Evolutionary conservation across 2,797 vertebrate species (phyloP).

Genomic region (Gymnodraco acuticeps): DNA sequence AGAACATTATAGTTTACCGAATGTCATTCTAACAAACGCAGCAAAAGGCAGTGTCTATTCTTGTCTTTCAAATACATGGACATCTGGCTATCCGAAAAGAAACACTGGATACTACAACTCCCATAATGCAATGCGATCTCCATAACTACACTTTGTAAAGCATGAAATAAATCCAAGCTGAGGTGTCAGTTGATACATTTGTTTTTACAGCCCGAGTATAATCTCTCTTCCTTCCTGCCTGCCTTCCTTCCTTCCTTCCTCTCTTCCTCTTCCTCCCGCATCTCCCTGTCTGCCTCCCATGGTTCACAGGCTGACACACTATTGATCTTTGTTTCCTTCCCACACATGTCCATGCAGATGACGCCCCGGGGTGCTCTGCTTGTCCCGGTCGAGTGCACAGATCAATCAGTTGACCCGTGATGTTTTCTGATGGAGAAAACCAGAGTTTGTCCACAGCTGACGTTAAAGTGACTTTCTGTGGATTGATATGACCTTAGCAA

Average conservation of each 20-base stretch:
- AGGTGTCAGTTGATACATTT: background rate
- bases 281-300: conserved; percentile 9
- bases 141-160: background rate
- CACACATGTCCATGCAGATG: conserved; percentile 69
- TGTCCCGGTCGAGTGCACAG: conserved; percentile 22
- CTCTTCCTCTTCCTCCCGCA: conserved; percentile 14
- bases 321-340: conserved; percentile 71
- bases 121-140: conserved; percentile 1
- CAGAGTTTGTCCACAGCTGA: no score
- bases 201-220: background rate
- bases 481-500: no score
- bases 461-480: no score
- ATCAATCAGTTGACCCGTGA: conserved; percentile 62
- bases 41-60: no score
- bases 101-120: background rate
- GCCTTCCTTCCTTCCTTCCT: background rate
- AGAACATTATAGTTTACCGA: no score
- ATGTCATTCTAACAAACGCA: no score
- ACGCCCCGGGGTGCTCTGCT: conserved; percentile 31
- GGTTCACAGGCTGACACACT: conserved; percentile 19
- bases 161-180: background rate
- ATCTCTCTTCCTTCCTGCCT: background rate
- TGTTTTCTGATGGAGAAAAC: no score
- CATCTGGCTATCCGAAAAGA: no score
- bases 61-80: no score